These are phyloP conservation scores for Sisor rabdophorus DNA, from an alignment of 2,113 vertebrate species.

Conservation along the genomic window DNA sequence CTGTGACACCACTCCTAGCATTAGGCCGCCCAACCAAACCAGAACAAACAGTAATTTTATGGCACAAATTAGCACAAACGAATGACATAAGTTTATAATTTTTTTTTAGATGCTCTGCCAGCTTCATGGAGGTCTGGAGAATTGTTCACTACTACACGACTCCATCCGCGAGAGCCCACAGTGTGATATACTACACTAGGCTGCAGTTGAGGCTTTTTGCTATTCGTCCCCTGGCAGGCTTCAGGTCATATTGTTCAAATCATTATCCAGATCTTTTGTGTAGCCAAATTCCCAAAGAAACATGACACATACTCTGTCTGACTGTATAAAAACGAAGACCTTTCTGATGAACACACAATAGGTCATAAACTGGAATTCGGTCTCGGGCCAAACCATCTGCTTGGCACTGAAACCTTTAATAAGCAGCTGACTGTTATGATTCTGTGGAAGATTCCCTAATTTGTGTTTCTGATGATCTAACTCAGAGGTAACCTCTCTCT, in stretches of 20 bases:
- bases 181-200: neutral
- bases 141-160: slow-evolving; percentile 4
- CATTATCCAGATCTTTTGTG: neutral
- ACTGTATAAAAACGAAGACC: slow-evolving; percentile 34
- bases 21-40: neutral
- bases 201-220: neutral
- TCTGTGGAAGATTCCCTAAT: slow-evolving; percentile 46
- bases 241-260: slow-evolving; percentile 16
- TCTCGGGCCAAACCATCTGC: slow-evolving; percentile 60
- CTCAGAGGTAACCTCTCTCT: slow-evolving; percentile 31
- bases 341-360: slow-evolving; percentile 48
- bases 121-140: slow-evolving; percentile 17
- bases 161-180: neutral
- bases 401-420: slow-evolving; percentile 56
- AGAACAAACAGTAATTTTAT: slow-evolving; percentile 23
- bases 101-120: slow-evolving; percentile 1
- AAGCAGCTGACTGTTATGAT: slow-evolving; percentile 63
- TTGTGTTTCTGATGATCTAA: slow-evolving; percentile 47
- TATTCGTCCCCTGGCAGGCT: neutral
- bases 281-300: slow-evolving; percentile 34
- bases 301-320: slow-evolving; percentile 41
- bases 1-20: slow-evolving; percentile 23
- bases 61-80: slow-evolving; percentile 26
- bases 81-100: slow-evolving; percentile 27
- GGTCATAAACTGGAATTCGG: slow-evolving; percentile 72